phyloP scores from a whole-genome alignment of 1,140 invertebrate genomes.

The Phenacoccus solenopsis region DNA sequence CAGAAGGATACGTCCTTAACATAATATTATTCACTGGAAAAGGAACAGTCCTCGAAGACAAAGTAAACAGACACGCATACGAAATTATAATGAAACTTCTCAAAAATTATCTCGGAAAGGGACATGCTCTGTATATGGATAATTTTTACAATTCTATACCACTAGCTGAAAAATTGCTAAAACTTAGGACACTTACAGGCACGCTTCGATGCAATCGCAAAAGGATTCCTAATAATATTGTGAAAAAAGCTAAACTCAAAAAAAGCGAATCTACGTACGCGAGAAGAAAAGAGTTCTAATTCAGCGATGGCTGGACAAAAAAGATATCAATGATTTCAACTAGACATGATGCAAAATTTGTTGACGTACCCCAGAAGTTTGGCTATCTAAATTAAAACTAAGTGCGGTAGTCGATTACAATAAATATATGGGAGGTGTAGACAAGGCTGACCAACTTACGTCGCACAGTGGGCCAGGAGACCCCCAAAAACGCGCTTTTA shows the following conservation, averaged over 20 bases:
- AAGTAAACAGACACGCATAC: not conserved
- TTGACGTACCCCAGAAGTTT: too few relatives aligned
- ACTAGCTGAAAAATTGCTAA: not conserved
- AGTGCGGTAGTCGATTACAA: not conserved
- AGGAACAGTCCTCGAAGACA: too few relatives aligned
- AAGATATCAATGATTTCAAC: not conserved
- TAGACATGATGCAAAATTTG: too few relatives aligned
- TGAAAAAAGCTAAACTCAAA: not conserved
- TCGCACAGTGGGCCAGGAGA: too few relatives aligned
- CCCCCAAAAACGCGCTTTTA: too few relatives aligned
- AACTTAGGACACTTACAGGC: not conserved
- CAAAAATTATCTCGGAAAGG: not conserved
- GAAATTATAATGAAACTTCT: slow-evolving; percentile 5
- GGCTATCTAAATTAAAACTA: not conserved
- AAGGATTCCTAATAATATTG: not conserved
- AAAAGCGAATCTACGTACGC: slow-evolving; percentile 4
- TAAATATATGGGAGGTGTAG: slow-evolving; percentile 5
- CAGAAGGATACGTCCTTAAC: too few relatives aligned
- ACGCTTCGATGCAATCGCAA: slow-evolving; percentile 6
- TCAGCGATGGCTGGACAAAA: slow-evolving; percentile 15
- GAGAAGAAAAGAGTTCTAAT: not conserved
- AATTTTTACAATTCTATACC: slow-evolving; percentile 12
- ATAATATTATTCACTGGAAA: too few relatives aligned
- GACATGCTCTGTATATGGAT: slow-evolving; percentile 9
- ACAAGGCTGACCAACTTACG: slow-evolving; percentile 1